phyloP scores from a whole-genome alignment of 2,888 invertebrate species.

The Argyresthia goedartella region DNA sequence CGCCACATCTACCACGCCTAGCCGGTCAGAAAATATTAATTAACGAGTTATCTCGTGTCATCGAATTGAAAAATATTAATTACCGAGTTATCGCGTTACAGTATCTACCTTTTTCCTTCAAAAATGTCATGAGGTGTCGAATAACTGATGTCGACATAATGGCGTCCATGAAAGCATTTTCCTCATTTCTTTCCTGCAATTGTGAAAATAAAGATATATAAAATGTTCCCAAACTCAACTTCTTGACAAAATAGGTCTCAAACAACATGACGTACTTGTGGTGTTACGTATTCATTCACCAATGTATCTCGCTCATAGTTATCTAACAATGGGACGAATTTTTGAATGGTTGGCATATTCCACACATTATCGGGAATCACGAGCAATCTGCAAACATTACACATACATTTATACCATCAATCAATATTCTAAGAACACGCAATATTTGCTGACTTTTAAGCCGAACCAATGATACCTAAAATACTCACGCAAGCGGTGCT shows the following conservation, averaged over 20 bases:
- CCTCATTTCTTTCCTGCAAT: slow-evolving; percentile 79
- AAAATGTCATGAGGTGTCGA: slow-evolving; percentile 76
- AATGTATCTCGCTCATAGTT: slow-evolving; percentile 86
- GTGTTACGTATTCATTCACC: slow-evolving; percentile 82
- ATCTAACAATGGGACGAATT: slow-evolving; percentile 81
- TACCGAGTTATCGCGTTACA: no score
- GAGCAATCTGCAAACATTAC: slow-evolving; percentile 70
- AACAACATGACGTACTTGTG: slow-evolving; percentile 43
- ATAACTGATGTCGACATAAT: slow-evolving; percentile 84
- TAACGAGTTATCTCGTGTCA: no score
- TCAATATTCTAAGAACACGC: background rate
- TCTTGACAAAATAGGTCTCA: background rate
- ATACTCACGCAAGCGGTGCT: slow-evolving; percentile 80
- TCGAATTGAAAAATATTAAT: no score
- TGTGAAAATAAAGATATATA: background rate
- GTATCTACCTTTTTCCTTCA: slow-evolving; percentile 68
- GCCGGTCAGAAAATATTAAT: no score
- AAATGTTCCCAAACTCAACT: background rate
- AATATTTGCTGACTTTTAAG: no score
- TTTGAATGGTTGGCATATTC: slow-evolving; percentile 80
- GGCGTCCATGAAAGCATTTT: slow-evolving; percentile 83
- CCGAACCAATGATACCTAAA: no score
- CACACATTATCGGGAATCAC: slow-evolving; percentile 73
- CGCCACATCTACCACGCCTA: no score
- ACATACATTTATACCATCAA: background rate